phyloP scores from a whole-genome alignment of 2,113 vertebrate species.

The Epinephelus lanceolatus region DNA sequence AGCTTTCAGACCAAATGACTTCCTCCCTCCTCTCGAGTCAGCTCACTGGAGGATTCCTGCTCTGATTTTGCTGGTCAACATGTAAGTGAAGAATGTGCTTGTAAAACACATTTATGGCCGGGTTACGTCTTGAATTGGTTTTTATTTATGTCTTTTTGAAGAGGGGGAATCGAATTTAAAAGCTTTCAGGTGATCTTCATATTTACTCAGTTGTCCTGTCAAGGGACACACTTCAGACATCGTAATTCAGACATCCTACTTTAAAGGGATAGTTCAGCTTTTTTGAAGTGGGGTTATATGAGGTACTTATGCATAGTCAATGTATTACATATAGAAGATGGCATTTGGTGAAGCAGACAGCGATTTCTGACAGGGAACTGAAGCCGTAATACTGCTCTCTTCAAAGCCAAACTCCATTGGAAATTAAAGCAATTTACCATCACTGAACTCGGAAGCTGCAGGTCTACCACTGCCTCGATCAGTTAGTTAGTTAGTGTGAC shows the following conservation, averaged over 20 bases:
- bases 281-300: too few species aligned
- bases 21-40: slow-evolving; percentile 33
- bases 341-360: too few species aligned
- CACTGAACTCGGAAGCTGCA: too few species aligned
- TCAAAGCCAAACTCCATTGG: too few species aligned
- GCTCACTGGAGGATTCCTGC: slow-evolving; percentile 38
- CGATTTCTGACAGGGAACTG: too few species aligned
- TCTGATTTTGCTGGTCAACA: slow-evolving; percentile 50
- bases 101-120: slow-evolving; percentile 55
- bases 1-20: slow-evolving; percentile 51
- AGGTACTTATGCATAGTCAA: too few species aligned
- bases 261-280: background rate
- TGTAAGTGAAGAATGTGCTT: slow-evolving; percentile 52
- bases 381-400: too few species aligned
- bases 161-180: slow-evolving; percentile 20
- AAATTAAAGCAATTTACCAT: too few species aligned
- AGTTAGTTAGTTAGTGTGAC: too few species aligned
- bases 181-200: slow-evolving; percentile 31
- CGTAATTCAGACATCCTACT: background rate
- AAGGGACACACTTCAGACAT: background rate
- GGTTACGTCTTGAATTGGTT: slow-evolving; percentile 49
- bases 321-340: too few species aligned
- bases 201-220: background rate
- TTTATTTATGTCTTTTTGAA: slow-evolving; percentile 33
- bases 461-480: too few species aligned